A percentile compares a stretch with the other conserved stretches of the same genome.
Conservation (phyloP, 2,113 vertebrate species). For the Uria lomvia region DNA sequence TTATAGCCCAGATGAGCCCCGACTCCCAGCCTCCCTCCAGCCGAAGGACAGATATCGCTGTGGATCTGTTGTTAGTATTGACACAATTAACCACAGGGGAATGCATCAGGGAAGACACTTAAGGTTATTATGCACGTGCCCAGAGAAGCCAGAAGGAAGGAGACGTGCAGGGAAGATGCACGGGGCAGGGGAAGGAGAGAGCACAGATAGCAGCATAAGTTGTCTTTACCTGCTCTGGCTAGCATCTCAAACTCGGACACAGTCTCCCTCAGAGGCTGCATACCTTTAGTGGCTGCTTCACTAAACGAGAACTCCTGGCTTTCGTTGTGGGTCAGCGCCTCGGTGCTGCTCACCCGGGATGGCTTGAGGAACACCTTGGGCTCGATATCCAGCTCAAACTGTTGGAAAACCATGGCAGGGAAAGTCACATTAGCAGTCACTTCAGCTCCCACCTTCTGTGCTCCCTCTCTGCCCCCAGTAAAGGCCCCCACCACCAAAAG, state of each 20-base stretch:
- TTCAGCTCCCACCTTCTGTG: neutral
- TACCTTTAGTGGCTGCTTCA: slow-evolving; percentile 88
- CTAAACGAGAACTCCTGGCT: slow-evolving; percentile 89
- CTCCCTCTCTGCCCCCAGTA: neutral
- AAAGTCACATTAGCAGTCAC: neutral
- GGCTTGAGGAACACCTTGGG: slow-evolving; percentile 86
- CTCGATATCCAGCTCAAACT: slow-evolving; percentile 96
- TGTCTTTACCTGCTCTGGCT: slow-evolving; percentile 76
- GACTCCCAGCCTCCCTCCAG: neutral
- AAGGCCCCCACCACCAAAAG: rapidly evolving
- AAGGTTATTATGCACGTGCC: neutral
- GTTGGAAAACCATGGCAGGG: neutral
- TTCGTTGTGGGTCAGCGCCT: slow-evolving; percentile 72
- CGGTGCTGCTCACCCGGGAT: slow-evolving; percentile 62
- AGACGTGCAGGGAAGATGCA: neutral
- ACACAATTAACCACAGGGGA: neutral
- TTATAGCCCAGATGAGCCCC: neutral
- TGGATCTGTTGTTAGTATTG: neutral
- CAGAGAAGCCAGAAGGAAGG: neutral
- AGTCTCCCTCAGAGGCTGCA: slow-evolving; percentile 76
- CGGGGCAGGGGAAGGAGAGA: neutral
- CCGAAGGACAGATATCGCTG: neutral
- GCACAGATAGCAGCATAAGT: neutral
- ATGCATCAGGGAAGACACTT: neutral
- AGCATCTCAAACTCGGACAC: slow-evolving; percentile 81